Percentiles rank a stretch among this genome's conserved stretches.
Evolutionary conservation across 1,140 invertebrate genomes (phyloP).

Genomic region (Teleopsis dalmanni): DNA sequence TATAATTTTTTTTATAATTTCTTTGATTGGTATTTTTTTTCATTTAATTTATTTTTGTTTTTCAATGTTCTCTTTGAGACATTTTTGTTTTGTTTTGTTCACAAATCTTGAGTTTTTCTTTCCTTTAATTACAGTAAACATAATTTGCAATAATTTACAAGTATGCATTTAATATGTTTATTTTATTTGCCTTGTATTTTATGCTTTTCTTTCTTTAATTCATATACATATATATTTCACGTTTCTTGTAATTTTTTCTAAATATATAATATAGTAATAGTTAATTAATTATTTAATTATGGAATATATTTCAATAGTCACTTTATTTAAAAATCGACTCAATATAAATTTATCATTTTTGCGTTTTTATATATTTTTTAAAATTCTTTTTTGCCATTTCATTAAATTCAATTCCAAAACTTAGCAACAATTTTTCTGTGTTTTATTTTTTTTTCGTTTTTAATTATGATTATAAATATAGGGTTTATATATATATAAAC

Average conservation of each 20-base stretch:
- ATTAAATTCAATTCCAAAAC: background rate
- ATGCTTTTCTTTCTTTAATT: background rate
- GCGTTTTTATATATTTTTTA: background rate
- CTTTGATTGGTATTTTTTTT: background rate
- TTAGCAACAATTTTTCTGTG: conserved; percentile 2
- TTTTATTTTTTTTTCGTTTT: background rate
- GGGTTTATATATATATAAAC: too few species aligned
- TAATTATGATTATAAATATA: too few species aligned
- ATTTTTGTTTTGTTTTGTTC: conserved; percentile 2
- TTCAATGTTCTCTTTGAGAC: background rate
- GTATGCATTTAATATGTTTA: background rate
- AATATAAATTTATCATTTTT: too few species aligned
- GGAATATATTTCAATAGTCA: too few species aligned
- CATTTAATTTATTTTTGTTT: background rate
- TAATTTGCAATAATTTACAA: background rate
- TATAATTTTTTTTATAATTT: conserved; percentile 2
- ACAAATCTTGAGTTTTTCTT: too few species aligned
- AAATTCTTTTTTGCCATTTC: background rate
- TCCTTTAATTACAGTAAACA: conserved; percentile 5
- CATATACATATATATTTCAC: background rate
- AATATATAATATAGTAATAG: too few species aligned
- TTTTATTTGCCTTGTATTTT: background rate
- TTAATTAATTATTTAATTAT: too few species aligned
- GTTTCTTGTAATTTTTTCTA: background rate
- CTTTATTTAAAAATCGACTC: too few species aligned